These are phyloP conservation scores for Antheraea mylitta DNA, from an alignment of 1,140 invertebrate genomes.

Conservation along the genomic window DNA sequence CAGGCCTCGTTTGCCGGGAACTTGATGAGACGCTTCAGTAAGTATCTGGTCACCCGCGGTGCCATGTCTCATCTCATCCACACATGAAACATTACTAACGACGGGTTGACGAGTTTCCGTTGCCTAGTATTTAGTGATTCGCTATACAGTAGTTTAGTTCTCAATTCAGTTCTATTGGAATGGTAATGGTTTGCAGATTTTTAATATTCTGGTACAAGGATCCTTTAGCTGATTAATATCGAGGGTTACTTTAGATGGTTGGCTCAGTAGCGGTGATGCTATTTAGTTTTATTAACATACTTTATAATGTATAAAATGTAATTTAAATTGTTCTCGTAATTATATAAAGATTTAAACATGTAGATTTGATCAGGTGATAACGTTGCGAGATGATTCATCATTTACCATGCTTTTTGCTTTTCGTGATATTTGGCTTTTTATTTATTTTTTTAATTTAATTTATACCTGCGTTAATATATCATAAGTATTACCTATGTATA, in stretches of 20 bases:
- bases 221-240: slow-evolving; percentile 6
- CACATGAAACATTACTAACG: slow-evolving; percentile 21
- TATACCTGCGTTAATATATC: not conserved
- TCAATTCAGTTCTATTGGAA: slow-evolving; percentile 48
- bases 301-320: slow-evolving; percentile 8
- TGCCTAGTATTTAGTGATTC: slow-evolving; percentile 39
- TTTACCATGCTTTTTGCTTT: slow-evolving; percentile 61
- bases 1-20: slow-evolving; percentile 83
- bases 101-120: slow-evolving; percentile 30
- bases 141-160: slow-evolving; percentile 49
- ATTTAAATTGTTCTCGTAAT: not conserved
- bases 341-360: not conserved
- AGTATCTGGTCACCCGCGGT: slow-evolving; percentile 77
- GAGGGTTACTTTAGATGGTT: slow-evolving; percentile 27
- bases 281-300: slow-evolving; percentile 44
- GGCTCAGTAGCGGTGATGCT: slow-evolving; percentile 56
- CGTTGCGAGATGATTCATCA: not conserved
- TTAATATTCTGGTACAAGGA: slow-evolving; percentile 7
- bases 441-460: slow-evolving; percentile 34
- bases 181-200: slow-evolving; percentile 67
- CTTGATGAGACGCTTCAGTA: slow-evolving; percentile 91
- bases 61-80: slow-evolving; percentile 22
- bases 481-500: slow-evolving; percentile 15
- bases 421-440: slow-evolving; percentile 75
- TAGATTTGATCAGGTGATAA: not conserved